Conservation (phyloP, 2,888 invertebrate genomes). For the Aspidiotus rigidus region DNA sequence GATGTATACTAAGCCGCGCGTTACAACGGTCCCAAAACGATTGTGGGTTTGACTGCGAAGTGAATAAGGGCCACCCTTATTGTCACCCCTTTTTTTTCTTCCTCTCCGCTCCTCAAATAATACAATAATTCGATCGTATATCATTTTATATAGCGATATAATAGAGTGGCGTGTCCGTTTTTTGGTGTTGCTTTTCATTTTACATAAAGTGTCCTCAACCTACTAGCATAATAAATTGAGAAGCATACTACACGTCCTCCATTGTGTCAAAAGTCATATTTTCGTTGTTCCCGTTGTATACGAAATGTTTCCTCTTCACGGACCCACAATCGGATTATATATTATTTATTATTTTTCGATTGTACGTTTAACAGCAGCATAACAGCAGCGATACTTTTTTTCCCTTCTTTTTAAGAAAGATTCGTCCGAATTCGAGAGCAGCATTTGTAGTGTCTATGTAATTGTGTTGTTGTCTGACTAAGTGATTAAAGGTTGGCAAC, state of each 20-base stretch:
- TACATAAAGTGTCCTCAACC: slow-evolving; percentile 31
- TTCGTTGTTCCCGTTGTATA: slow-evolving; percentile 22
- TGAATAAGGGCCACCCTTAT: slow-evolving; percentile 27
- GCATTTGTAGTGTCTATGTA: too few species aligned
- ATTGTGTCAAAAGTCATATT: slow-evolving; percentile 33
- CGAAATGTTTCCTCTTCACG: slow-evolving; percentile 17
- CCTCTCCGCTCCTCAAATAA: slow-evolving; percentile 16
- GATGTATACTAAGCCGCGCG: background rate
- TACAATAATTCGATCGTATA: slow-evolving; percentile 33
- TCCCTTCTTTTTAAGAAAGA: background rate
- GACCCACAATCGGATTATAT: slow-evolving; percentile 28
- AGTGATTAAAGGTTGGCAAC: too few species aligned
- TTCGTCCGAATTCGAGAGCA: too few species aligned
- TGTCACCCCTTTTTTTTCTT: slow-evolving; percentile 30
- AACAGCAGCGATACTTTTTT: background rate
- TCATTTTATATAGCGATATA: slow-evolving; percentile 32
- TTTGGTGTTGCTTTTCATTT: slow-evolving; percentile 31
- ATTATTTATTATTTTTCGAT: slow-evolving; percentile 32
- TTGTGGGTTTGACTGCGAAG: slow-evolving; percentile 16
- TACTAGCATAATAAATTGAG: slow-evolving; percentile 32
- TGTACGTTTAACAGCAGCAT: slow-evolving; percentile 9
- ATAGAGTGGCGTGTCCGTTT: slow-evolving; percentile 31
- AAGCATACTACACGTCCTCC: slow-evolving; percentile 31
- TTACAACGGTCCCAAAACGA: slow-evolving; percentile 28
- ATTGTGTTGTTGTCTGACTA: too few species aligned